Conservation (phyloP, 2,113 vertebrate genomes). For the Crotalus helleri region DNA sequence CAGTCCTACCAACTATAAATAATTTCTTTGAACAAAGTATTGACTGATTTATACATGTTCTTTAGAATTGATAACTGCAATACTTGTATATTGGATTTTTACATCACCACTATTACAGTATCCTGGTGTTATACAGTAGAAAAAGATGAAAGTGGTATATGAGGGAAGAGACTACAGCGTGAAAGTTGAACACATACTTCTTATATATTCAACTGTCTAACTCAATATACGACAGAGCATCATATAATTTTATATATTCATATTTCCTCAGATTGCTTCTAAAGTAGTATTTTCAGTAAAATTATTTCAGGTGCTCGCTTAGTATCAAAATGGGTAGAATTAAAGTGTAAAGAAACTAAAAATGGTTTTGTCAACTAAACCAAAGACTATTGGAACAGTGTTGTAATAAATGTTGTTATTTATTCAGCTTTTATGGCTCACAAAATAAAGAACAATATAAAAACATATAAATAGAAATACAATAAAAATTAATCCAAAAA, state of each 20-base stretch:
- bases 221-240: neutral
- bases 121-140: neutral
- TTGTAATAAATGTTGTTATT: neutral
- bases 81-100: neutral
- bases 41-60: neutral
- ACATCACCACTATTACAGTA: neutral
- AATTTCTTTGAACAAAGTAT: neutral
- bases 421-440: neutral
- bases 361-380: neutral
- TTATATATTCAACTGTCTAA: neutral
- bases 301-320: neutral
- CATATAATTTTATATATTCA: neutral
- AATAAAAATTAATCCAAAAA: neutral
- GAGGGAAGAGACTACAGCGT: too few species aligned
- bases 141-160: neutral
- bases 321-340: neutral
- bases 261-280: neutral
- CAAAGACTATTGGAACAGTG: neutral
- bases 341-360: neutral
- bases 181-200: neutral
- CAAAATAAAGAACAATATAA: neutral
- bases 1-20: neutral
- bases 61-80: neutral
- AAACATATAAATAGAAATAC: neutral
- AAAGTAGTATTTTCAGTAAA: neutral